Conservation (phyloP, 35 echinoderm and acorn worm genomes). For the Acanthaster planci region DNA sequence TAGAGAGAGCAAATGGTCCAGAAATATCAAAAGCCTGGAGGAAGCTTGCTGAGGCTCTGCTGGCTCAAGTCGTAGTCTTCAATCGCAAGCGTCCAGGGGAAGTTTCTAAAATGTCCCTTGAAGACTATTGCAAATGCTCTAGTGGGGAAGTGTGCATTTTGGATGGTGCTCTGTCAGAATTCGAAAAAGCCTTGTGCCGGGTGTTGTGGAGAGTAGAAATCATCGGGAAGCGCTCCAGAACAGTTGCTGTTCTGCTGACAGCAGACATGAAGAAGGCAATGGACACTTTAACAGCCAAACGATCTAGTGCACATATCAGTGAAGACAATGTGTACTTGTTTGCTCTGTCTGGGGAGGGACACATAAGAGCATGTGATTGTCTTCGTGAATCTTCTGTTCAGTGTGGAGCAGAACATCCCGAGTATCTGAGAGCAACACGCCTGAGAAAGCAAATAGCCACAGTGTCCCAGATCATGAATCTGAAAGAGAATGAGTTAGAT, state of each 20-base stretch:
- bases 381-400: conserved; percentile 20
- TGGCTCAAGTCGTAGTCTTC: conserved; percentile 56
- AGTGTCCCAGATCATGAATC: conserved; percentile 73
- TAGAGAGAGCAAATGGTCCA: background rate
- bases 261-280: conserved; percentile 49
- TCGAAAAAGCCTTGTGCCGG: conserved; percentile 35
- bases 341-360: conserved; percentile 36
- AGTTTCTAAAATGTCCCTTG: conserved; percentile 58
- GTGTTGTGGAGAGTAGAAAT: conserved; percentile 56
- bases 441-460: conserved; percentile 81
- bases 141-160: conserved; percentile 10
- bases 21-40: conserved; percentile 17
- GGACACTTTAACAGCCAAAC: conserved; percentile 34
- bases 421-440: conserved; percentile 48
- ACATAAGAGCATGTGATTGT: conserved; percentile 51
- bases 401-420: conserved; percentile 51
- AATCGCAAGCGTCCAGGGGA: conserved; percentile 58
- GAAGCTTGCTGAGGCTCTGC: conserved; percentile 28
- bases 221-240: conserved; percentile 42
- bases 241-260: conserved; percentile 57
- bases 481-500: conserved; percentile 78
- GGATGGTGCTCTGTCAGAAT: conserved; percentile 24
- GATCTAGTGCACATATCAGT: conserved; percentile 42
- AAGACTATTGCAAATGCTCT: conserved; percentile 47
- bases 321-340: conserved; percentile 49